Evolutionary conservation across 2,113 vertebrate species (phyloP), one percentile per base, ranked within the genome.

Genomic region (Lamprotornis superbus): DNA sequence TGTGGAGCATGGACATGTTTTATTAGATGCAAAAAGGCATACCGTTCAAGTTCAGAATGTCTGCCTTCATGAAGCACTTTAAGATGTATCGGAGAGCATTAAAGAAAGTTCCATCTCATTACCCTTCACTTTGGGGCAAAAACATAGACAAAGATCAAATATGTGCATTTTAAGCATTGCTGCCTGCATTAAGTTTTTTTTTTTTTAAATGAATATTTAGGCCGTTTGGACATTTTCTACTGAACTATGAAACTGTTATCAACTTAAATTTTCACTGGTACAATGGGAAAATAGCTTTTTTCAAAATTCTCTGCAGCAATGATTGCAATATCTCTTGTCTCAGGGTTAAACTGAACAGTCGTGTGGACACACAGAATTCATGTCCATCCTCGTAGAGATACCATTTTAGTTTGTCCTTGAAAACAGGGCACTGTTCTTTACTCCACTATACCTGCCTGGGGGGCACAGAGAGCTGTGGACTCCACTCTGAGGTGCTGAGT

Each of bases 321-420:
- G 37, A 9, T 24, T 52, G 18, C 21, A 75, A 53, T 17, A 2
- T 21, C 22, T 35, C 23, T 83, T 64, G 52, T 63, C 37, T 80
- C 68, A 60, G 20, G 15, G 59, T 69, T 92, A 88, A 88, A 60
- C 4, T 17, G 63, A 46, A 86, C 11, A 40, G 37, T 30, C 4
- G 8, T 59, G 47, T 18, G 33, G 50, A 31, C 9, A 37, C 20
- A 11, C 2, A 9, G 40, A 71, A 87, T n/a, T 87, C 44, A 60
- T 0, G 0, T 5, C 8, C 28, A 52, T 31, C 44, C 57, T 70
- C 2, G 2, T 1, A 46, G 42, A 33, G 40, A 25, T 3, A 16
- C 12, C 27, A 12, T 47, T 81, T 82, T 40, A 64, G 47, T 71
- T 87, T 81, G 21, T 28, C 60, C 42, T 91, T 71, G 77, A 27